Evolutionary conservation across 2,888 invertebrate species (phyloP), one percentile per base, ranked within the genome.

Genomic region (Dusona sp.): DNA sequence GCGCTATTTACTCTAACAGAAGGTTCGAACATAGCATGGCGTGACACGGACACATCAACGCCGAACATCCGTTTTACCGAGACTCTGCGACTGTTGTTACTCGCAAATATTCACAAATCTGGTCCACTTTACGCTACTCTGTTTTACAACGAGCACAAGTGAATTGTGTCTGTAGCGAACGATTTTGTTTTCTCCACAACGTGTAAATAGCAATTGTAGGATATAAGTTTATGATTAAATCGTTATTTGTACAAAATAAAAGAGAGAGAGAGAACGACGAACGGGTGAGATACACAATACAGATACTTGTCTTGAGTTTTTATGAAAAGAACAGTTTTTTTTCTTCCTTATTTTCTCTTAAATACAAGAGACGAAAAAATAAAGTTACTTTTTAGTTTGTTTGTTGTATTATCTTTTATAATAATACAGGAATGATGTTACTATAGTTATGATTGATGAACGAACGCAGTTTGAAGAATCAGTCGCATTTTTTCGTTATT

Each of bases 11-110:
- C 93, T 0, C 89, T 93, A 25, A 90, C 87, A 9, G 94, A 94
- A 87, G 92, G 93, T 42, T 90, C 92, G 8, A 93, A 90, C 38
- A 92, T 94, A 42, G 94, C 94, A 4, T 98, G 98, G 97, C 96
- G 98, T 7, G 98, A 98, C 92, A 96, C 97, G 0, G 96, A 96
- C 1, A 95, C 96, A 3, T 96, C 96, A 73, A 95, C 96, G 90
- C 97, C 98, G 0, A 96, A 96, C 0, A 95, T 96, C 0, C 96
- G 96, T 22, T 98, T 97, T 93, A 97, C 97, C 0, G 98, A 98
- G 92, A 97, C 97, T 0, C 94, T 98, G 70, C 95, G 98, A 45
- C 95, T 97, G 79, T 96, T 98, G 48, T 96, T 98, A 95, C 96
- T 98, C 90, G 96, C 97, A 90, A 97, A 97, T 92, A 96, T 98